Conservation (phyloP, 2,797 vertebrate genomes). For the Lagocephalus sceleratus region DNA sequence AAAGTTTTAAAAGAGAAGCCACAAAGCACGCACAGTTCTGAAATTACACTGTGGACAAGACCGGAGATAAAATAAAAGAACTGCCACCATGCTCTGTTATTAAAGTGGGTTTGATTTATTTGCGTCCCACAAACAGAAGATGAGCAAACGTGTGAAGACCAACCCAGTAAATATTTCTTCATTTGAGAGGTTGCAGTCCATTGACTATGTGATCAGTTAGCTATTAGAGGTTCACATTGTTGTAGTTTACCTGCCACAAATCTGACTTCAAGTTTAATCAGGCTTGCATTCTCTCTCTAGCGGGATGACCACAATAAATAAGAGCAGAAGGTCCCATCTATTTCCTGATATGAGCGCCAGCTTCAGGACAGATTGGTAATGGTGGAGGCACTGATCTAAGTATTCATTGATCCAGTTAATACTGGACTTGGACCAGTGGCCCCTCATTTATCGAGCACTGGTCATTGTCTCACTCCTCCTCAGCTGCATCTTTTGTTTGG, state of each 20-base stretch:
- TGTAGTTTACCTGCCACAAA: slow-evolving; percentile 4
- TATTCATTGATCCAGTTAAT: slow-evolving; percentile 51
- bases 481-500: slow-evolving; percentile 33
- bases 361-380: slow-evolving; percentile 21
- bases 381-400: slow-evolving; percentile 41
- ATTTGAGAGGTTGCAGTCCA: neutral
- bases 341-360: slow-evolving; percentile 20
- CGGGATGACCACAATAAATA: slow-evolving; percentile 7
- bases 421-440: slow-evolving; percentile 47
- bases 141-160: too few relatives aligned
- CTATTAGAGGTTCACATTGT: neutral
- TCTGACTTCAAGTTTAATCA: slow-evolving; percentile 10
- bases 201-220: slow-evolving; percentile 1
- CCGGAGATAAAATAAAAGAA: too few relatives aligned
- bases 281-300: slow-evolving; percentile 7
- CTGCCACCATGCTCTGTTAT: too few relatives aligned
- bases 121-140: too few relatives aligned
- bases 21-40: too few relatives aligned
- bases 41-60: too few relatives aligned
- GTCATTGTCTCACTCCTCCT: slow-evolving; percentile 33
- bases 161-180: neutral
- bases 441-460: slow-evolving; percentile 41
- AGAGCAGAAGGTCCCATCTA: slow-evolving; percentile 4
- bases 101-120: too few relatives aligned
- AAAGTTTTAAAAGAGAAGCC: slow-evolving; percentile 1